phyloP scores from a whole-genome alignment of 2,113 vertebrate species.

The Salvelinus fontinalis region DNA sequence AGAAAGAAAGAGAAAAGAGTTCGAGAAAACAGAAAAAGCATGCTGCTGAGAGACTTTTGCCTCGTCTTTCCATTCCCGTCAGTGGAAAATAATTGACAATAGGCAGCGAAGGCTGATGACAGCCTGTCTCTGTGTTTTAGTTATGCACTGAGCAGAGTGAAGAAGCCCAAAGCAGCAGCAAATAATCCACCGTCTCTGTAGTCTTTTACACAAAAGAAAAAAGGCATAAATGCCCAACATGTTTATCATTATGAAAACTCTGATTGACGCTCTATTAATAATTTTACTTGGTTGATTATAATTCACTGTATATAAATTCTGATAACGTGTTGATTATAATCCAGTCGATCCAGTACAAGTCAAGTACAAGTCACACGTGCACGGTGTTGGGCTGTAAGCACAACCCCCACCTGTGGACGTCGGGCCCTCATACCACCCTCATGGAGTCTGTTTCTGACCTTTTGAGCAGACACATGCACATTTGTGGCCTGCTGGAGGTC shows the following conservation, averaged over 20 bases:
- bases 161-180: slow-evolving; percentile 14
- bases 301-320: neutral
- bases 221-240: neutral
- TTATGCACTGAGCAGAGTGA: slow-evolving; percentile 5
- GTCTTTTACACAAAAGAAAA: neutral
- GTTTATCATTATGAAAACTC: neutral
- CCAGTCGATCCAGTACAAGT: no score
- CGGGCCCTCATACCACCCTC: no score
- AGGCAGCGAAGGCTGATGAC: slow-evolving; percentile 27
- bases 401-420: no score
- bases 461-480: no score
- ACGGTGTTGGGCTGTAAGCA: no score
- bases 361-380: no score
- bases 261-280: neutral
- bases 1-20: slow-evolving; percentile 8
- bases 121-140: slow-evolving; percentile 9
- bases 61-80: slow-evolving; percentile 46
- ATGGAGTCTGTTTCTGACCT: no score
- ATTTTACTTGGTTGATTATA: slow-evolving; percentile 6
- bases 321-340: neutral
- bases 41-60: slow-evolving; percentile 29
- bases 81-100: slow-evolving; percentile 45
- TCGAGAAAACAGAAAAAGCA: slow-evolving; percentile 19
- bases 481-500: no score
- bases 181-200: slow-evolving; percentile 20